Base-by-base conservation (phyloP, 2,888 invertebrate genomes). In the Protodeltote pygarga region DNA sequence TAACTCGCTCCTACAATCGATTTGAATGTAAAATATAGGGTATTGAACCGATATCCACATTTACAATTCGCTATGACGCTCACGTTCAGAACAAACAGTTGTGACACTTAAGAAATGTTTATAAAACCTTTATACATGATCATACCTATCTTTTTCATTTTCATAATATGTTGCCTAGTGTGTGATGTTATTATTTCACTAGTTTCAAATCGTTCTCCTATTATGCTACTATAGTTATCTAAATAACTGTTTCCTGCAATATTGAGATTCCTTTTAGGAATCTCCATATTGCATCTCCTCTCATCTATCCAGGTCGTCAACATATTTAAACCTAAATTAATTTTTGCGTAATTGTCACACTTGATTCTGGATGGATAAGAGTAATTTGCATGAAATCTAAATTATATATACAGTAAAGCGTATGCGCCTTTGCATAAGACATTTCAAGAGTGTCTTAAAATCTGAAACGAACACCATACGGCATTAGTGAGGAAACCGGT, bases 401-500 rank as follows among this genome's bases (percentile, higher is more conserved):
- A 15, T 20, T 24, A n/a, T 19, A 14, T 25, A n/a, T 19, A 31
- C 9, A 21, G 20, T 15, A 28, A 37, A 28, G 14, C 9, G n/a
- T 20, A 35, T 20, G 33, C 11, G 9, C 15, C 29, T 52, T 41
- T 42, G 27, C 21, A 19, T 31, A 21, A 42, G 23, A 15, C 16
- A 20, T 45, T 44, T 38, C 40, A 51, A 41, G 38, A 52, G 16
- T 47, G 46, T 48, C 31, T 50, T 39, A 37, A 38, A 40, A 66
- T 61, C 46, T 47, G 50, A 48, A 45, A 35, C 42, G 39, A 42
- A 42, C 41, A 60, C 48, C 62, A 60, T 57, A 52, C 50, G 61
- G 65, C 64, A 65, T 68, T 69, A 66, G 65, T 64, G 52, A 34
- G 47, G 49, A 65, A 83, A 85, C 82, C 82, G 79, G 82, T 85